Percentiles rank a stretch among this genome's conserved stretches.
These are phyloP conservation scores for Alcedo atthis DNA, from an alignment of 2,797 vertebrate genomes.

Conservation along the genomic window DNA sequence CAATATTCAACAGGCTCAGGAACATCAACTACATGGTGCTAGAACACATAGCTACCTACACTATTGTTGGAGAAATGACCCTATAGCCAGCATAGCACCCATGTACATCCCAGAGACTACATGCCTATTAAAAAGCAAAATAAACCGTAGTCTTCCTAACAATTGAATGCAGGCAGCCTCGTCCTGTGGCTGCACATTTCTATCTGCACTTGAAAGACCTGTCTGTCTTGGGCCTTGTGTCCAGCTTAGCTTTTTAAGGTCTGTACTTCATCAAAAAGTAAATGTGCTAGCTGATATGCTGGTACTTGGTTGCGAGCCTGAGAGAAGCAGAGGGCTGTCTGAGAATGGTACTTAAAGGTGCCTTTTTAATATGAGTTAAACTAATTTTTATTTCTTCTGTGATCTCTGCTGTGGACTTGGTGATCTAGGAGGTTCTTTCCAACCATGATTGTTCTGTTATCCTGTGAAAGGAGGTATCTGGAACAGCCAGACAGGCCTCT, in stretches of 20 bases:
- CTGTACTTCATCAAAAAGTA: slow-evolving; percentile 17
- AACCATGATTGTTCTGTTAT: too few relatives aligned
- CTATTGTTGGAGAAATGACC: not conserved
- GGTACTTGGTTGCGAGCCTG: not conserved
- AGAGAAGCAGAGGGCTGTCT: not conserved
- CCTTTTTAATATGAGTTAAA: slow-evolving; percentile 17
- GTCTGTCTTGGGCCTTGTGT: not conserved
- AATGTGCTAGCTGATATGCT: not conserved
- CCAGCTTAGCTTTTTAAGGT: not conserved
- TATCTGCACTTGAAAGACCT: not conserved
- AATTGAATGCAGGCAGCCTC: not conserved
- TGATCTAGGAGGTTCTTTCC: too few relatives aligned
- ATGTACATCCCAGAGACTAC: not conserved
- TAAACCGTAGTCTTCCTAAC: not conserved
- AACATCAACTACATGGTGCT: not conserved
- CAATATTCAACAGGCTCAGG: slow-evolving; percentile 57
- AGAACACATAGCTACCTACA: not conserved
- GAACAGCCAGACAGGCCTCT: not conserved
- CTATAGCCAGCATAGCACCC: not conserved
- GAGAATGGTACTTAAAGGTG: not conserved
- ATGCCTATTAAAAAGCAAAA: not conserved
- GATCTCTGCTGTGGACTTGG: not conserved
- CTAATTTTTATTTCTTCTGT: not conserved
- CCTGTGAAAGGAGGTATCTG: not conserved
- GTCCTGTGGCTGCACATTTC: not conserved